Evolutionary conservation across 2,888 invertebrate species (phyloP).

Genomic region (Acronicta psi): DNA sequence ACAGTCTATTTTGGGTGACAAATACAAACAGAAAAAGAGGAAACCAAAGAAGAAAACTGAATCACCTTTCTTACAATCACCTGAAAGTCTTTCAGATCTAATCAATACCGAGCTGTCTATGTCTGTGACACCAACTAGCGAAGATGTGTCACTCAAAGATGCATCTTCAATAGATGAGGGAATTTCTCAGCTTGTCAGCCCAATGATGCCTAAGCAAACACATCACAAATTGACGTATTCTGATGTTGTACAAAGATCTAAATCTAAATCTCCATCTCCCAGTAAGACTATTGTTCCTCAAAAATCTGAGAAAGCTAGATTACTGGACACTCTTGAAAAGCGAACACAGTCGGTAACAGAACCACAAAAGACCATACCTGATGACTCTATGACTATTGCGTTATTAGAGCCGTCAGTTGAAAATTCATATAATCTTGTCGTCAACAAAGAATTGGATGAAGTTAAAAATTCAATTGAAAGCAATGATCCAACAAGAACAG

Average conservation of each 20-base stretch:
- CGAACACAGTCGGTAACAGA: slow-evolving; percentile 74
- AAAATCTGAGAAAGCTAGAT: slow-evolving; percentile 76
- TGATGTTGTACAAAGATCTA: slow-evolving; percentile 85
- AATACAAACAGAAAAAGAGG: slow-evolving; percentile 78
- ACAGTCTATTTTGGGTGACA: slow-evolving; percentile 73
- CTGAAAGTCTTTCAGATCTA: slow-evolving; percentile 85
- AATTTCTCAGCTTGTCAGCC: slow-evolving; percentile 79
- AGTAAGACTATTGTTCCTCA: slow-evolving; percentile 70
- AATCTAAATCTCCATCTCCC: slow-evolving; percentile 86
- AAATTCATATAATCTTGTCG: slow-evolving; percentile 84
- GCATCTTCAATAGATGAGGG: slow-evolving; percentile 85
- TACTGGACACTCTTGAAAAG: slow-evolving; percentile 79
- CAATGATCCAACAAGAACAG: slow-evolving; percentile 89
- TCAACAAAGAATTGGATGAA: slow-evolving; percentile 89
- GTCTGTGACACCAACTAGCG: slow-evolving; percentile 83
- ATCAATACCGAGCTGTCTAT: slow-evolving; percentile 84
- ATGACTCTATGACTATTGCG: slow-evolving; percentile 75
- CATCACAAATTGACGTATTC: slow-evolving; percentile 80
- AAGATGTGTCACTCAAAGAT: slow-evolving; percentile 79
- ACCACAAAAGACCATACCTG: slow-evolving; percentile 65
- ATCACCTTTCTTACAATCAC: slow-evolving; percentile 73
- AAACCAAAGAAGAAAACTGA: slow-evolving; percentile 81
- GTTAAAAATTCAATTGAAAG: slow-evolving; percentile 89
- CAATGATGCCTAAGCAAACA: slow-evolving; percentile 60
- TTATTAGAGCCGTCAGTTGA: slow-evolving; percentile 81